Conservation (phyloP, 2,888 invertebrate genomes). For the Polyommatus iphigenia region DNA sequence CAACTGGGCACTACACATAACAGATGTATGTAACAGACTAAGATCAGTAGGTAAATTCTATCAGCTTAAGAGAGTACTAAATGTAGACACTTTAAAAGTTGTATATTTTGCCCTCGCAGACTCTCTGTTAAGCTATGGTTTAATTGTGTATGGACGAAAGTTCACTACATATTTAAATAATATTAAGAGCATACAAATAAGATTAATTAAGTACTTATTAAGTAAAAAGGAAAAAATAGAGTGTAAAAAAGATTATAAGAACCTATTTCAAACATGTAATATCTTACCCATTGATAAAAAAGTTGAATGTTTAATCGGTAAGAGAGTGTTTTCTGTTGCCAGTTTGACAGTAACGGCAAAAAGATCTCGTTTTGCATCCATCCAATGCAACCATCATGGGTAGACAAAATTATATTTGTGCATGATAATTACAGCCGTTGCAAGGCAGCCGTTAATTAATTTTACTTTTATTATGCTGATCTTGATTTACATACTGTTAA, state of each 20-base stretch:
- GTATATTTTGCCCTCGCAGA: too few relatives aligned
- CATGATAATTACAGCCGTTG: too few relatives aligned
- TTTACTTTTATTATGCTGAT: too few relatives aligned
- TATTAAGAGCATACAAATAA: background rate
- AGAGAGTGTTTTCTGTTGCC: too few relatives aligned
- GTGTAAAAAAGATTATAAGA: background rate
- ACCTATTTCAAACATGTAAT: too few relatives aligned
- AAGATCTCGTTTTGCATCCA: too few relatives aligned
- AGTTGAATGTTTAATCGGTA: background rate
- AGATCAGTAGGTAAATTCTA: background rate
- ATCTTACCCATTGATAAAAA: background rate
- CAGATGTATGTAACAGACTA: background rate
- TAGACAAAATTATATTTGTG: too few relatives aligned
- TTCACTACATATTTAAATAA: background rate
- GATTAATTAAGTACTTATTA: background rate
- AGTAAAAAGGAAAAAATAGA: background rate
- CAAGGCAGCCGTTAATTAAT: too few relatives aligned
- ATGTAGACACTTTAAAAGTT: background rate
- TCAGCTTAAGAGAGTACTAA: background rate
- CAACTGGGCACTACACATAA: too few relatives aligned
- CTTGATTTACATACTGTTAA: too few relatives aligned
- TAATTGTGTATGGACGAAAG: background rate
- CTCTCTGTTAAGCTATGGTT: background rate
- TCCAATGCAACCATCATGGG: too few relatives aligned
- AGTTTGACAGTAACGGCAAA: too few relatives aligned